phyloP scores from a whole-genome alignment of 2,113 vertebrate genomes.

The Orientallactaga bullata region DNA sequence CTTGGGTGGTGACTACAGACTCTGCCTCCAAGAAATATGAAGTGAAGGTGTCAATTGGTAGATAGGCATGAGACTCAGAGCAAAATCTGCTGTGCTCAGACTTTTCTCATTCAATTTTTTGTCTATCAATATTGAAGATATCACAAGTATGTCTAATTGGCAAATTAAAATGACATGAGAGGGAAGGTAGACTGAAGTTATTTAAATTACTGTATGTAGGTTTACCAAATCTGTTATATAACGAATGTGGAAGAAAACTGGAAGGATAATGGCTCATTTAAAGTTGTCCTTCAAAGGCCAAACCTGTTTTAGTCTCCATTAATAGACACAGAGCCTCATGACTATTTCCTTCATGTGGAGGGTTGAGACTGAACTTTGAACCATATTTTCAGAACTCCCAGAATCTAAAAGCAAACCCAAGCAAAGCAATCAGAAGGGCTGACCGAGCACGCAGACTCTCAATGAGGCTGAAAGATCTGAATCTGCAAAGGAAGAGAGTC shows the following conservation, averaged over 20 bases:
- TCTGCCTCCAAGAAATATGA: background rate
- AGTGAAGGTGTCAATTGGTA: background rate
- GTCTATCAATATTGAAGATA: background rate
- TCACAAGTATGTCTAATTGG: background rate
- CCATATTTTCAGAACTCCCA: background rate
- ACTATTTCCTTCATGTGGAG: background rate
- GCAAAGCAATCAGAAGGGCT: background rate
- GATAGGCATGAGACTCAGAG: background rate
- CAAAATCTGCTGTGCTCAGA: background rate
- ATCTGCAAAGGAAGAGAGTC: slow-evolving; percentile 26
- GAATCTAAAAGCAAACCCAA: background rate
- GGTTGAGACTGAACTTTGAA: background rate
- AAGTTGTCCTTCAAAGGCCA: background rate
- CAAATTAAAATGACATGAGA: slow-evolving; percentile 39
- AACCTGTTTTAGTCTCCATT: background rate
- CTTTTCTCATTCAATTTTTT: background rate
- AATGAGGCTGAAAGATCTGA: background rate
- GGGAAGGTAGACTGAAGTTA: background rate
- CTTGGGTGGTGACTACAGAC: background rate
- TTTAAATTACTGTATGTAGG: background rate
- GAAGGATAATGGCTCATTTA: background rate
- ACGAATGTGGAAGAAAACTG: background rate
- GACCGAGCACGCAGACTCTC: background rate
- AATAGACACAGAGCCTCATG: background rate
- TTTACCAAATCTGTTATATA: slow-evolving; percentile 6